Evolutionary conservation across 2,888 invertebrate genomes (phyloP), one percentile per base, ranked within the genome.

Genomic region (Petrophora chlorosata): DNA sequence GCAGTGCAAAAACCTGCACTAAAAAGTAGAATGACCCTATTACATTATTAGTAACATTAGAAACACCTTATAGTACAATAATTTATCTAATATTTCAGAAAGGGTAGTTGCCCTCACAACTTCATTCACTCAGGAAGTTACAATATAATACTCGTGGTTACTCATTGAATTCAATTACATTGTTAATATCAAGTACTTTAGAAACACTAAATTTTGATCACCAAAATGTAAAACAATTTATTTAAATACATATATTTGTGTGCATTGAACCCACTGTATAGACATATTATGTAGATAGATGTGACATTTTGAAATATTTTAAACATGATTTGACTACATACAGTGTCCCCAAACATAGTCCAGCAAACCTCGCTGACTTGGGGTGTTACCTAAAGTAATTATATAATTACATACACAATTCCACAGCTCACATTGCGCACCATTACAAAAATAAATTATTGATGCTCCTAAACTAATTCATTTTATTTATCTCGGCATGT

Each of bases 361-460:
- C 85, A 81, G 80, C 83, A 73, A 78, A 75, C 70, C 64, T 66
- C 65, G 76, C 79, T 72, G 78, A 70, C 72, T 70, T 71, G 74
- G 82, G 80, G 81, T 78, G 72, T 75, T 67, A 38, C 62, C 70
- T 79, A 82, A 82, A 79, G 71, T 79, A 82, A 79, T 80, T 79
- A 80, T 72, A 73, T 73, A 72, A 71, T 81, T 79, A 82, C 83
- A 80, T 82, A 82, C 82, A 88, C 86, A 88, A 82, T 85, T 85
- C 87, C 87, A 86, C 88, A 88, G 85, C 84, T 87, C 85, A 86
- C 83, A 82, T 81, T 80, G 86, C 85, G 88, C 90, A 89, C 90
- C 89, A 87, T 88, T 89, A 88, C 74, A 88, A 89, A 88, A 90
- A 90, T 89, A 89, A 90, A 88, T 89, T 89, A 90, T 85, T 84